phyloP scores from a whole-genome alignment of 2,888 invertebrate species.

The Resseliella maxima region DNA sequence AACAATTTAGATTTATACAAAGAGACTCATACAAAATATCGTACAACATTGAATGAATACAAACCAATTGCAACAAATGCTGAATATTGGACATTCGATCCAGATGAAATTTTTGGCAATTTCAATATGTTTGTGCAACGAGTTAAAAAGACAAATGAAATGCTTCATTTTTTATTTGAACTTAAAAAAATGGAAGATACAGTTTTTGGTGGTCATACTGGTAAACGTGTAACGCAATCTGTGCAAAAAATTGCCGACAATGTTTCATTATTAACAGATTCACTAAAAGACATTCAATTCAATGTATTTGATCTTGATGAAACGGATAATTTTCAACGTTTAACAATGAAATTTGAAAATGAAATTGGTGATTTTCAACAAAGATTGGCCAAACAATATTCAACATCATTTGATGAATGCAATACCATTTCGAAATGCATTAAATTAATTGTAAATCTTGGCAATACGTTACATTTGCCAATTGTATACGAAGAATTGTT shows the following conservation, averaged over 20 bases:
- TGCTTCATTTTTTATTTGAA: slow-evolving; percentile 70
- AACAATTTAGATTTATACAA: background rate
- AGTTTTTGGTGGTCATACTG: slow-evolving; percentile 85
- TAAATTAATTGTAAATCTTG: slow-evolving; percentile 90
- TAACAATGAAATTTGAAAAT: slow-evolving; percentile 71
- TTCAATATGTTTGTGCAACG: slow-evolving; percentile 74
- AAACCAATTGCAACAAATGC: slow-evolving; percentile 71
- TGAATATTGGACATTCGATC: slow-evolving; percentile 81
- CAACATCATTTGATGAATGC: slow-evolving; percentile 94
- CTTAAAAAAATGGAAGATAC: slow-evolving; percentile 2
- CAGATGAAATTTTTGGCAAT: slow-evolving; percentile 77
- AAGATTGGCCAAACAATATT: slow-evolving; percentile 88
- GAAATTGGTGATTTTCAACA: slow-evolving; percentile 85
- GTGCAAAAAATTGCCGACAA: background rate
- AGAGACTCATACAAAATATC: background rate
- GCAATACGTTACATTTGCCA: slow-evolving; percentile 88
- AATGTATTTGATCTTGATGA: background rate
- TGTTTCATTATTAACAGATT: background rate
- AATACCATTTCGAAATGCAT: slow-evolving; percentile 59
- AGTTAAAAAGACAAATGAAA: slow-evolving; percentile 73
- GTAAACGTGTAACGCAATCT: slow-evolving; percentile 72
- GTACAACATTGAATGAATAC: slow-evolving; percentile 61
- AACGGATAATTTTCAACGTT: background rate
- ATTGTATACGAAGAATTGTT: slow-evolving; percentile 90
- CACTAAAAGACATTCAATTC: background rate